phyloP scores from a whole-genome alignment of 1,140 invertebrate genomes.

The Trichonephila clavipes region DNA sequence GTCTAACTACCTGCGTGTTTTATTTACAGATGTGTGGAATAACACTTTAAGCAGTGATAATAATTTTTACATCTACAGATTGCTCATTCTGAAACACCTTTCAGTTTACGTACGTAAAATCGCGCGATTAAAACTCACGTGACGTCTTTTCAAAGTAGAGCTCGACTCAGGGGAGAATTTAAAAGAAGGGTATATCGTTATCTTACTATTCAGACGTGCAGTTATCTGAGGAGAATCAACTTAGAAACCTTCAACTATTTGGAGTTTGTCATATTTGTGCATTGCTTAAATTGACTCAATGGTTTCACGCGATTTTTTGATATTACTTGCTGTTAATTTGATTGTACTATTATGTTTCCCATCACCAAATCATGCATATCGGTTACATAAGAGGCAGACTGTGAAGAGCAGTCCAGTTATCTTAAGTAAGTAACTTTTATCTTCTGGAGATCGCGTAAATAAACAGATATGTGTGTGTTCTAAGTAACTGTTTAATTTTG shows the following conservation, averaged over 20 bases:
- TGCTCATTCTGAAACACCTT: not conserved
- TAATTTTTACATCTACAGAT: not conserved
- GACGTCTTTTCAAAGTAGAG: not conserved
- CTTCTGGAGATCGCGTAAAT: no score
- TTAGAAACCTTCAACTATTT: not conserved
- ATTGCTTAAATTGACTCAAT: not conserved
- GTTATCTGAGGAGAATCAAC: not conserved
- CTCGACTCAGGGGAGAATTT: not conserved
- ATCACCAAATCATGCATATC: not conserved
- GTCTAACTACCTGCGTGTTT: no score
- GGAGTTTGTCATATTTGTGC: not conserved
- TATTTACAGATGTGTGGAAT: not conserved
- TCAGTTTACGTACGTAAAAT: not conserved
- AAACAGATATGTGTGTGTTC: not conserved
- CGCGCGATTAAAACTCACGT: conserved; percentile 44
- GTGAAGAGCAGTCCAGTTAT: conserved; percentile 46
- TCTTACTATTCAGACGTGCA: not conserved
- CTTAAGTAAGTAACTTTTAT: conserved; percentile 43
- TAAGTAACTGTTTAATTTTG: not conserved
- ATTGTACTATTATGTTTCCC: conserved; percentile 20
- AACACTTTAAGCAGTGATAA: not conserved
- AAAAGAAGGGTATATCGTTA: not conserved
- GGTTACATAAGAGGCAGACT: conserved; percentile 11
- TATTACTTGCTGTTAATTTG: conserved; percentile 9
- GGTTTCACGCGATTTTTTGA: not conserved